Conservation (phyloP, 2,797 vertebrate genomes). For the Gymnoscopelus microlampas region DNA sequence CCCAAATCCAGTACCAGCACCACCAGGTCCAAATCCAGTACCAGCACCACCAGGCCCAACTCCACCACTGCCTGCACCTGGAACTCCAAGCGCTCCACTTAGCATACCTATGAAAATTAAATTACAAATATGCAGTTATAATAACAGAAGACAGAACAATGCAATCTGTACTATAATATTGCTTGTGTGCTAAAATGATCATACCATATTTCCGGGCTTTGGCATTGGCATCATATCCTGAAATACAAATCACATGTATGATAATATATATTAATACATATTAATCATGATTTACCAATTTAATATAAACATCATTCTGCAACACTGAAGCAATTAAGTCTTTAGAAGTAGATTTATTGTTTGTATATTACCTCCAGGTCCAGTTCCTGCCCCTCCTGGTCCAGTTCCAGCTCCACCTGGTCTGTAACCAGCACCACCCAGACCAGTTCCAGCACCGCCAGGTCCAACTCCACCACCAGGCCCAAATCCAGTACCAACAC, state of each 20-base stretch:
- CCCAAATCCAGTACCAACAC: conserved; percentile 32
- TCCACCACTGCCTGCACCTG: conserved; percentile 48
- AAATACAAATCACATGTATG: conserved; percentile 31
- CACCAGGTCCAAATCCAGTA: no score
- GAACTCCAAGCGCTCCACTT: conserved; percentile 67
- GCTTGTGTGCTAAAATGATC: background rate
- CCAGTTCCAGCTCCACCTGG: no score
- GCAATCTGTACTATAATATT: background rate
- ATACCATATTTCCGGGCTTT: conserved; percentile 82
- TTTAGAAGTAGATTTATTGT: background rate
- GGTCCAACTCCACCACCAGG: conserved; percentile 20
- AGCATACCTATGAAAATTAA: conserved; percentile 61
- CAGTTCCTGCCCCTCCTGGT: conserved; percentile 39
- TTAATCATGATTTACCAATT: background rate
- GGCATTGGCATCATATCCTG: conserved; percentile 73
- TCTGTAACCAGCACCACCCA: no score
- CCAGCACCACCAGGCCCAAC: conserved; percentile 41
- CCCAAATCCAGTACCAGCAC: conserved; percentile 40
- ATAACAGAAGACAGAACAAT: background rate
- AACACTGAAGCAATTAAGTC: background rate
- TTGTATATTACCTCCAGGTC: conserved; percentile 68
- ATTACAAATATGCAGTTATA: background rate
- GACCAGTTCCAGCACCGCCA: conserved; percentile 15
- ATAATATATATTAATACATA: background rate
- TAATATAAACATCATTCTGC: background rate